Base-by-base conservation (phyloP, 92 coral and sea anemone species). In the Epizoanthus fatuus region DNA sequence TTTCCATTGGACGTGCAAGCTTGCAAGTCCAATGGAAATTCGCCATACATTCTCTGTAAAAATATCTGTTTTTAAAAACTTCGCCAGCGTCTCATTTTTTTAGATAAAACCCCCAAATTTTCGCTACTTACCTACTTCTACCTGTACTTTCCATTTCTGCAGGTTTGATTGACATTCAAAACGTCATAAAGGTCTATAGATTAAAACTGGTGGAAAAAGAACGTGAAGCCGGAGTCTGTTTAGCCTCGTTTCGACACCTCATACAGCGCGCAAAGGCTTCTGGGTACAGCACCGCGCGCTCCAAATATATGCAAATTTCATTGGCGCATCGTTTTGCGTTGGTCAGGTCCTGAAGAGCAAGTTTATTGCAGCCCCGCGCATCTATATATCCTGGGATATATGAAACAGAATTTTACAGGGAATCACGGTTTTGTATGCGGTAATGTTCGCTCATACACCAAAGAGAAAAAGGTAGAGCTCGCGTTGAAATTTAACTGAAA, bases 201-300 rank as follows among this genome's bases (percentile, higher is more conserved):
- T n/a, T n/a, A n/a, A n/a, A 29, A 29, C 35, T 29, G 35, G 35
- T 0, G 35, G 35, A 29, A 29, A 29, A 1, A 29, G 35, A 29
- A 29, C 25, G 25, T 22, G 25, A 22, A 22, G 32, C 1, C 32
- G 32, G 1, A 29, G 35, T 29, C 53, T 49, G 53, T 2, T 9
- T 3, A 53, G 94, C 94, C 94, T 91, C 94, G 94, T 77, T 83
- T 52, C 59, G 91, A 70, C n/a, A 77, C 82, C 68, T 44, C 56
- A 17, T 16, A 25, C 35, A 40, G 44, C 58, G 13, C 53, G 81
- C 84, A 77, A 12, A 8, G 96, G 82, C 86, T 81, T 60, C 65
- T 94, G 98, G 98, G 98, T 49, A 13, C 64, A 83, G 68, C 90
- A 87, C 89, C 89, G 98, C 98, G 98, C 98, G 96, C 98, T 92